phyloP scores from a whole-genome alignment of 1,140 invertebrate species.

The Conus ventricosus region DNA sequence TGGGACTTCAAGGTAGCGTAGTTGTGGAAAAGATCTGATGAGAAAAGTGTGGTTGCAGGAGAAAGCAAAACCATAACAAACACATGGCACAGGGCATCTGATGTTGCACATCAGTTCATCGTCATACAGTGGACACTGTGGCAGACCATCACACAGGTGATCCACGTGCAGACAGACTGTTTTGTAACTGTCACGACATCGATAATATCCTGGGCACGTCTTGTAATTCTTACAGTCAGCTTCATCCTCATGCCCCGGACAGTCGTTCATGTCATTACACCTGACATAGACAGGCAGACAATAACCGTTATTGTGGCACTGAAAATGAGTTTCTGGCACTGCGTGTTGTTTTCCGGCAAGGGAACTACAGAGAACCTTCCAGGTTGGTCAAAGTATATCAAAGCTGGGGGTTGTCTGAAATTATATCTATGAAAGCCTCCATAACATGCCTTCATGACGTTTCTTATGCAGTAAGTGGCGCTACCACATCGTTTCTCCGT shows the following conservation, averaged over 20 bases:
- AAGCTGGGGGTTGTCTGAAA: too few species aligned
- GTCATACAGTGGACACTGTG: conserved; percentile 38
- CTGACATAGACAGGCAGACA: conserved; percentile 35
- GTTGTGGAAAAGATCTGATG: background rate
- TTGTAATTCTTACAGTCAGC: conserved; percentile 2
- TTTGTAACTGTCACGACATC: conserved; percentile 13
- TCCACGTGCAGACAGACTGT: conserved; percentile 16
- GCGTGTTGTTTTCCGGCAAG: too few species aligned
- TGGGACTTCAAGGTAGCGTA: conserved; percentile 17
- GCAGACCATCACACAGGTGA: conserved; percentile 37
- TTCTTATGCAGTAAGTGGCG: too few species aligned
- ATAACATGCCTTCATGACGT: too few species aligned
- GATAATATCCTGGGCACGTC: conserved; percentile 25
- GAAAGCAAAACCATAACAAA: conserved; percentile 31
- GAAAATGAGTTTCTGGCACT: conserved; percentile 35
- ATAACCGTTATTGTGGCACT: conserved; percentile 21
- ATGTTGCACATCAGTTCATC: conserved; percentile 38
- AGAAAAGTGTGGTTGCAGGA: background rate
- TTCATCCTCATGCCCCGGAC: conserved; percentile 38
- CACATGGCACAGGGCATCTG: conserved; percentile 31
- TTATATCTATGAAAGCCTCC: too few species aligned
- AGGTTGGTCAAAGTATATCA: too few species aligned
- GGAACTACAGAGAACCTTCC: too few species aligned
- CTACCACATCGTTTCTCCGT: too few species aligned
- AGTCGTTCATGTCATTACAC: conserved; percentile 41